These are phyloP conservation scores for Oreocharis arfaki DNA, from an alignment of 2,113 vertebrate genomes.

Conservation along the genomic window DNA sequence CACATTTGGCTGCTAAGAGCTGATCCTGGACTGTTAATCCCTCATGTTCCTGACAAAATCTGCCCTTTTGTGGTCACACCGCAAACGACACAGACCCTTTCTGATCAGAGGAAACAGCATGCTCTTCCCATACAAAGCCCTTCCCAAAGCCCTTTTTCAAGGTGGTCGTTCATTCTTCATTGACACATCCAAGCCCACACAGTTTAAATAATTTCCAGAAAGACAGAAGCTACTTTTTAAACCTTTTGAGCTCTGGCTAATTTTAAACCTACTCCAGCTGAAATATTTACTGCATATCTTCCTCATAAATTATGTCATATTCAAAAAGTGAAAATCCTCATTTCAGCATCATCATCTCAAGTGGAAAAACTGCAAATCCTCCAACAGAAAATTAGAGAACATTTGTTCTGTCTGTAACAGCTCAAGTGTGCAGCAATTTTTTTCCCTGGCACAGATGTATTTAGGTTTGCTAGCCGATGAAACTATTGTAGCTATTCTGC, in stretches of 20 bases:
- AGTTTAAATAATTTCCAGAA: conserved; percentile 25
- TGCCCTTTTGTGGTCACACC: background rate
- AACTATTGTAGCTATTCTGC: conserved; percentile 12
- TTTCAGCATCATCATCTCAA: conserved; percentile 63
- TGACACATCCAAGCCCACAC: background rate
- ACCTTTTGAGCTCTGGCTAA: conserved; percentile 30
- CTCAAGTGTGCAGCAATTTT: conserved; percentile 22
- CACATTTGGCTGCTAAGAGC: background rate
- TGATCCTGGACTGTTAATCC: background rate
- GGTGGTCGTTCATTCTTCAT: background rate
- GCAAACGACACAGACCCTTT: background rate
- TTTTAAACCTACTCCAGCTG: conserved; percentile 55
- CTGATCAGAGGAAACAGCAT: background rate
- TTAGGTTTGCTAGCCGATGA: conserved; percentile 13
- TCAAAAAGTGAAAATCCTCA: conserved; percentile 65
- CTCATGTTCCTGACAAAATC: background rate
- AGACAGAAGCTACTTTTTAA: conserved; percentile 41
- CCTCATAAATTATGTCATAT: conserved; percentile 59
- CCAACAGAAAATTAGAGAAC: conserved; percentile 70
- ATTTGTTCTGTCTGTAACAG: conserved; percentile 60
- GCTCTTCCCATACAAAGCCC: background rate
- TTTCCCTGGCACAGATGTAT: conserved; percentile 21
- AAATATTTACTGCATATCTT: conserved; percentile 56
- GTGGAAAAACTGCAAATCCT: conserved; percentile 70
- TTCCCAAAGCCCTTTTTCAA: background rate